Base-by-base conservation (phyloP, 1,140 invertebrate genomes). In the Delia radicum region DNA sequence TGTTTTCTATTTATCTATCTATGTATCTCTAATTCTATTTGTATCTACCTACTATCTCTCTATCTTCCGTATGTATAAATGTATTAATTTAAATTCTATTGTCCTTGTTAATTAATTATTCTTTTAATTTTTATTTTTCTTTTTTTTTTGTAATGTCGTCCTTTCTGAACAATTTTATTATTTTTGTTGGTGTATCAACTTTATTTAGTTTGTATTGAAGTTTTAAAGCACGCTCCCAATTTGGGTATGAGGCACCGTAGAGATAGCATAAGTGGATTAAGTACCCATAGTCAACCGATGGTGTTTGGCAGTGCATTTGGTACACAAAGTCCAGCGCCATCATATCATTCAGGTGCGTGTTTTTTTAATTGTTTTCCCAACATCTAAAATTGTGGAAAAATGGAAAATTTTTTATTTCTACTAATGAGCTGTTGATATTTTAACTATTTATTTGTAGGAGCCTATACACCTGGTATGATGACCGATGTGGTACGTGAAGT, bases 401-500 rank as follows among this genome's bases (percentile, higher is more conserved):
- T n/a, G n/a, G n/a, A n/a, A n/a, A n/a, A n/a, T n/a, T n/a, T n/a
- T n/a, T n/a, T n/a, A n/a, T n/a, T n/a, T n/a, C n/a, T n/a, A n/a
- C n/a, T n/a, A n/a, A n/a, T n/a, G n/a, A n/a, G n/a, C n/a, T n/a
- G n/a, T n/a, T n/a, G n/a, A n/a, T n/a, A n/a, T n/a, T n/a, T n/a
- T n/a, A n/a, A n/a, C n/a, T n/a, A n/a, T 46, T 63, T 77, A 74
- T 75, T 79, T 73, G 78, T 82, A 80, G 87, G 87, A 21, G 87
- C 88, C 77, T 94, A 94, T 85, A 90, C 92, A 42, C 93, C 93
- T 4, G 93, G 93, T 77, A 91, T 92, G 88, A 87, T 94, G 79
- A 87, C 89, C 79, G 93, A 94, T 86, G 87, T 94, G 77, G 92
- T 94, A 74, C 88, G 92, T 6, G 93, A 94, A 85, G 91, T 94